These are phyloP conservation scores for Triplophysa tibetana DNA, from an alignment of 2,113 vertebrate species.

Conservation along the genomic window DNA sequence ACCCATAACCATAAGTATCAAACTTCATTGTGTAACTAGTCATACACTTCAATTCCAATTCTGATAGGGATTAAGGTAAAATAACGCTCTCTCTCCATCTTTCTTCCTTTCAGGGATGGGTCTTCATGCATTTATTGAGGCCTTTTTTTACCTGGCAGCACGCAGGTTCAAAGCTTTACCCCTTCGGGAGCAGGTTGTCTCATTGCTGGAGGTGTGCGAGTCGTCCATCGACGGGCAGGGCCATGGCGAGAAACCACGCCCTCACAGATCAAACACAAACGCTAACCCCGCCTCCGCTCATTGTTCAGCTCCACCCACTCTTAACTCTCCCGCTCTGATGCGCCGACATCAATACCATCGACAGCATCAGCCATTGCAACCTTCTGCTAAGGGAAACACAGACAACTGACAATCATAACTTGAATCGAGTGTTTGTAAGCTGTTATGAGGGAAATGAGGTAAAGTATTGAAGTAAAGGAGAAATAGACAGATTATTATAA, in stretches of 20 bases:
- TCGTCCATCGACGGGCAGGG: slow-evolving; percentile 74
- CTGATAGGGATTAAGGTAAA: too few relatives aligned
- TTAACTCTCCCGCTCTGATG: slow-evolving; percentile 40
- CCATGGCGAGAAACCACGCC: slow-evolving; percentile 36
- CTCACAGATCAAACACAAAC: slow-evolving; percentile 21
- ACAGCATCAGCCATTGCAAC: slow-evolving; percentile 59
- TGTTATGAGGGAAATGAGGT: neutral
- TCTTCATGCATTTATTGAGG: slow-evolving; percentile 90
- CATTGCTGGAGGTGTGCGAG: slow-evolving; percentile 84
- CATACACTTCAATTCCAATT: too few relatives aligned
- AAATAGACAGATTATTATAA: too few relatives aligned
- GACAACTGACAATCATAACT: slow-evolving; percentile 54
- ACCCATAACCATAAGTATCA: too few relatives aligned
- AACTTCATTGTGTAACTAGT: too few relatives aligned
- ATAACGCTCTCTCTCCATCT: neutral
- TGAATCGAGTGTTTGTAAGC: neutral
- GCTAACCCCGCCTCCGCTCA: slow-evolving; percentile 42
- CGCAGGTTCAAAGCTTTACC: slow-evolving; percentile 81
- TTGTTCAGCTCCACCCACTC: slow-evolving; percentile 45
- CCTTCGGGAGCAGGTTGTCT: slow-evolving; percentile 79
- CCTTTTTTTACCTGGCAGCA: slow-evolving; percentile 87
- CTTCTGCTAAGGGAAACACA: slow-evolving; percentile 59
- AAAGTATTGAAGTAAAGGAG: neutral
- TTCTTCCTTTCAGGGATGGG: slow-evolving; percentile 82
- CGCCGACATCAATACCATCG: slow-evolving; percentile 62